Percentiles rank a stretch among this genome's conserved stretches.
These are phyloP conservation scores for Gymnoscelis rufifasciata DNA, from an alignment of 2,888 invertebrate genomes.

Conservation along the genomic window DNA sequence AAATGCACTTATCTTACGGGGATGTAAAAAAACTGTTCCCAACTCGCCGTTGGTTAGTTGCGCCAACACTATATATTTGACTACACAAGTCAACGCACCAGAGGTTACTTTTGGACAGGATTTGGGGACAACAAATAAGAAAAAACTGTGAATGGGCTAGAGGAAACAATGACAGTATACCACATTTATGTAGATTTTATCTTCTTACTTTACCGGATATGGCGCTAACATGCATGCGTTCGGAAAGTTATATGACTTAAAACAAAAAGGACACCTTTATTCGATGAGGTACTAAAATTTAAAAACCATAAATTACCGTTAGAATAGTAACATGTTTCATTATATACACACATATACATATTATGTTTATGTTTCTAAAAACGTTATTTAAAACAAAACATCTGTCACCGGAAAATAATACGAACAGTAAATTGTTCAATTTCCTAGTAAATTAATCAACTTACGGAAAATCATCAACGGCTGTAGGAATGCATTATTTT, in stretches of 20 bases:
- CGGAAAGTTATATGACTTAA: constrained; percentile 4
- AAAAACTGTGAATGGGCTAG: constrained; percentile 46
- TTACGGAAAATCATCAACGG: no score
- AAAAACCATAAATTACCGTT: neutral
- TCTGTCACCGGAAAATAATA: no score
- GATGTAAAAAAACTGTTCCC: constrained; percentile 71
- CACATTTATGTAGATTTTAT: constrained; percentile 45
- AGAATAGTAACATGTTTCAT: no score
- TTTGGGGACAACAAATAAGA: constrained; percentile 60
- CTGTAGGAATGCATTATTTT: no score
- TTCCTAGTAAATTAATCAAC: no score
- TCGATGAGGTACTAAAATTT: neutral
- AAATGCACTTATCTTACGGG: constrained; percentile 79
- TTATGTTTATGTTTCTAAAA: no score
- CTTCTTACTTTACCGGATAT: constrained; percentile 39
- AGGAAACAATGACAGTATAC: constrained; percentile 60
- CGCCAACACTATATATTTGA: constrained; percentile 59
- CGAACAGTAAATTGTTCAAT: no score
- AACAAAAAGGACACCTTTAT: neutral
- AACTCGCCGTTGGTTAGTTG: constrained; percentile 68
- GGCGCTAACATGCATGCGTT: constrained; percentile 30
- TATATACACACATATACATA: no score
- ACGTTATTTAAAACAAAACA: no score
- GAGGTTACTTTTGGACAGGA: constrained; percentile 60
- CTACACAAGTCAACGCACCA: constrained; percentile 61